These are phyloP conservation scores for Entosphenus tridentatus DNA, from an alignment of 2,113 vertebrate genomes.

Conservation along the genomic window DNA sequence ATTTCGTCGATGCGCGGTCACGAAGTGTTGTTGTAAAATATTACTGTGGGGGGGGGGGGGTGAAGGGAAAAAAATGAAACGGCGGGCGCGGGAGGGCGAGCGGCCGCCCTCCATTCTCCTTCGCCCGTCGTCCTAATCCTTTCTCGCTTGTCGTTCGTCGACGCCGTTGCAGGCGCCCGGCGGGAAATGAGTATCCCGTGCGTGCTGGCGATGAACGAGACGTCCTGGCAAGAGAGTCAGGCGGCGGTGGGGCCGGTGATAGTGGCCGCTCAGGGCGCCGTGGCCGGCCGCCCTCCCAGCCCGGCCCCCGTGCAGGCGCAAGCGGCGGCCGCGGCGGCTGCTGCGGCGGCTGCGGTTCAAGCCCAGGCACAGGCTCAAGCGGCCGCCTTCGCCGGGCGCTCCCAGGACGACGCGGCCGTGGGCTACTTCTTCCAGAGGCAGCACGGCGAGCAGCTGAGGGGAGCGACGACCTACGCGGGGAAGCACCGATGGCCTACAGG, in stretches of 20 bases:
- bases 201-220: slow-evolving; percentile 41
- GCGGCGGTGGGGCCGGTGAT: slow-evolving; percentile 24
- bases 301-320: background rate
- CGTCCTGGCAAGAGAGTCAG: slow-evolving; percentile 38
- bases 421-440: slow-evolving; percentile 35
- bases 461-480: slow-evolving; percentile 14
- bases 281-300: slow-evolving; percentile 8
- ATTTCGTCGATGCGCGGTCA: background rate
- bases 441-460: slow-evolving; percentile 24
- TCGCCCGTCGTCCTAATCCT: background rate
- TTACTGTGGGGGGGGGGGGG: background rate
- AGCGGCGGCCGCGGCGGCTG: slow-evolving; percentile 15
- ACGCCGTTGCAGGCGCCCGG: slow-evolving; percentile 19
- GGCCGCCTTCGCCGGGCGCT: slow-evolving; percentile 22
- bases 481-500: slow-evolving; percentile 28
- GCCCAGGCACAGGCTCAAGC: slow-evolving; percentile 12
- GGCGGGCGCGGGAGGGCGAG: background rate
- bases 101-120: background rate
- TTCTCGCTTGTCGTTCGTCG: background rate
- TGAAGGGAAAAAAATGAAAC: background rate
- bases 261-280: slow-evolving; percentile 22
- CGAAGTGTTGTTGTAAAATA: background rate
- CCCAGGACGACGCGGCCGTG: slow-evolving; percentile 24
- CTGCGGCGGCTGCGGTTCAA: slow-evolving; percentile 20
- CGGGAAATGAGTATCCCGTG: slow-evolving; percentile 34